Evolutionary conservation across 2,797 vertebrate genomes (phyloP), one percentile per base, ranked within the genome.

Genomic region (Centropyge bicolor): DNA sequence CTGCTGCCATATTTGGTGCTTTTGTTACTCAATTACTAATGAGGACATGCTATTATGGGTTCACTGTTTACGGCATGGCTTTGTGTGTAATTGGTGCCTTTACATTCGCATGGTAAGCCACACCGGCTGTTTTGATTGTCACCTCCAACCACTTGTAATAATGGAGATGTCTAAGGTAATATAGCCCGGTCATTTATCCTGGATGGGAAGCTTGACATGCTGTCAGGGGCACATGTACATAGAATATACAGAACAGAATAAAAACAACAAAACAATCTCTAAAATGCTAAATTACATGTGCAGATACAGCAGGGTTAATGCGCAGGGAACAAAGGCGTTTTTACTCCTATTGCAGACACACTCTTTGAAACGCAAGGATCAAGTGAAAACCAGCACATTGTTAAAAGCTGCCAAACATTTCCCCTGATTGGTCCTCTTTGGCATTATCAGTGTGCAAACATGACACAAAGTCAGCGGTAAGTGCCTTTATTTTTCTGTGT

Each of bases 1-100:
- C 49, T 62, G 64, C 84, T 78, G 82, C 86, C 86, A 87, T 90
- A 89, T 93, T 91, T 81, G 83, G 86, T 67, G 65, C 24, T 82
- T 79, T 83, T 89, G 76, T 92, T 91, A 70, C 51, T 61, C 63
- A 78, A 61, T 78, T 79, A 81, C 74, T 90, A 88, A 92, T 89
- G 80, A 91, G 78, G 81, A 83, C 85, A 83, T 64, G 75, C 78
- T 84, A 74, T 91, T 87, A 82, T 59, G 71, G 89, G 75, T 84
- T 87, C 45, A 78, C 69, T 86, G 85, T 92, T 91, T 88, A 82
- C 38, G 38, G 74, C 81, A 84, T 84, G 66, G 78, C 78, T 87
- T 86, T 78, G 83, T 74, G 81, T 82, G 76, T 86, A 88, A 85
- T 77, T 83, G 72, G 64, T 61, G 72, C 70, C 78, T 89, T 82